A percentile compares a stretch with the other conserved stretches of the same genome.
phyloP scores from a whole-genome alignment of 2,797 vertebrate species.

The Phrynocephalus guinanensis region DNA sequence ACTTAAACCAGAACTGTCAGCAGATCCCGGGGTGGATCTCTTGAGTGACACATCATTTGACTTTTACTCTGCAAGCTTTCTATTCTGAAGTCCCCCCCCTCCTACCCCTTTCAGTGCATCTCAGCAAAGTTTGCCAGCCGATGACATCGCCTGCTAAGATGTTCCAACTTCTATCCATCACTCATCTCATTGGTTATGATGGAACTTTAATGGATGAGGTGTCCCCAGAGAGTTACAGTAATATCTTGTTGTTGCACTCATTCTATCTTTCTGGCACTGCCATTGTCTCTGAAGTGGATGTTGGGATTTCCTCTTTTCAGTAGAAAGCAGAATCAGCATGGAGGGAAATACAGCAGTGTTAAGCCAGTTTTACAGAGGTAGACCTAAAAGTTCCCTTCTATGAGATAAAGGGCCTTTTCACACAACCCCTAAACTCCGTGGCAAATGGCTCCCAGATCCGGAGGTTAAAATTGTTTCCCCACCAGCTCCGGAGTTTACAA shows the following conservation, averaged over 20 bases:
- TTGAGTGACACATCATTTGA: background rate
- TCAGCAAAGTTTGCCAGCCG: background rate
- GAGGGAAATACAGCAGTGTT: background rate
- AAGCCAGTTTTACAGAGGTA: background rate
- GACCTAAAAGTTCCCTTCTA: background rate
- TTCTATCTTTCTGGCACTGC: background rate
- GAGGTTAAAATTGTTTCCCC: too few species aligned
- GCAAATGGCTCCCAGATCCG: too few species aligned
- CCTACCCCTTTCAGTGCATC: accelerated
- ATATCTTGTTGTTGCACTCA: background rate
- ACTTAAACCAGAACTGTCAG: background rate
- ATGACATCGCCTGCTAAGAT: slow-evolving; percentile 6
- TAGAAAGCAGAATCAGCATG: background rate
- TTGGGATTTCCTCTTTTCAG: background rate
- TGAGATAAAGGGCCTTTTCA: background rate
- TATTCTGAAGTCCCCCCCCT: background rate
- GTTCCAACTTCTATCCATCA: slow-evolving; percentile 25
- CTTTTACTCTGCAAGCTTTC: background rate
- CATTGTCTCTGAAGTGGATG: background rate
- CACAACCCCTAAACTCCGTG: too few species aligned
- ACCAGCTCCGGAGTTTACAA: too few species aligned
- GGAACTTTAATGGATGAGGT: slow-evolving; percentile 7
- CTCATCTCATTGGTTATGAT: slow-evolving; percentile 32
- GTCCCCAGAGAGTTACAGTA: slow-evolving; percentile 3
- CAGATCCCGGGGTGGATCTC: background rate